Percentiles rank a stretch among this genome's conserved stretches.
These are phyloP conservation scores for Prionailurus viverrinus DNA, from an alignment of 2,113 vertebrate genomes.

Conservation along the genomic window DNA sequence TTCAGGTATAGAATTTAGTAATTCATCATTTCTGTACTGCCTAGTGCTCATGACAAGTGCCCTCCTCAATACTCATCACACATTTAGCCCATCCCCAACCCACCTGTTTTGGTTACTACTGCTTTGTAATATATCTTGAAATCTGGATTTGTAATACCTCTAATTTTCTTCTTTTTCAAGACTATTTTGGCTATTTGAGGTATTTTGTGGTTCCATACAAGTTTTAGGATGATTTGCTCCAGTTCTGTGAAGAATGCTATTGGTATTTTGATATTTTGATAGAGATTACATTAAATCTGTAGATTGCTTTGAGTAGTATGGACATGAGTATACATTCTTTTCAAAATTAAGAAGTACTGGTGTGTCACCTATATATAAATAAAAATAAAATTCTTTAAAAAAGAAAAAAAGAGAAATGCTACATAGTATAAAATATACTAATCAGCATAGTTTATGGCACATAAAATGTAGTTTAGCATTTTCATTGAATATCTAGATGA, in stretches of 20 bases:
- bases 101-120: background rate
- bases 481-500: slow-evolving; percentile 29
- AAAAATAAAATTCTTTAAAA: background rate
- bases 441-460: background rate
- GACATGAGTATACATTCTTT: background rate
- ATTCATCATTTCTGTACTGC: too few species aligned
- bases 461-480: background rate
- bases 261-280: background rate
- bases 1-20: too few species aligned
- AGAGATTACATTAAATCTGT: background rate
- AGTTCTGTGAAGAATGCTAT: background rate
- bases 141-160: background rate
- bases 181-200: background rate
- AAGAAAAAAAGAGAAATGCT: background rate
- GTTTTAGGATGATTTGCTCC: background rate
- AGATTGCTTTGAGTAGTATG: background rate
- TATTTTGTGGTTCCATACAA: background rate
- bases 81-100: too few species aligned
- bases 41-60: too few species aligned
- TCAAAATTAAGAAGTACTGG: background rate
- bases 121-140: background rate
- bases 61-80: too few species aligned
- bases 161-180: background rate
- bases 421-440: background rate
- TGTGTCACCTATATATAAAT: background rate